These are phyloP conservation scores for Scomber scombrus DNA, from an alignment of 2,113 vertebrate species.

Conservation along the genomic window DNA sequence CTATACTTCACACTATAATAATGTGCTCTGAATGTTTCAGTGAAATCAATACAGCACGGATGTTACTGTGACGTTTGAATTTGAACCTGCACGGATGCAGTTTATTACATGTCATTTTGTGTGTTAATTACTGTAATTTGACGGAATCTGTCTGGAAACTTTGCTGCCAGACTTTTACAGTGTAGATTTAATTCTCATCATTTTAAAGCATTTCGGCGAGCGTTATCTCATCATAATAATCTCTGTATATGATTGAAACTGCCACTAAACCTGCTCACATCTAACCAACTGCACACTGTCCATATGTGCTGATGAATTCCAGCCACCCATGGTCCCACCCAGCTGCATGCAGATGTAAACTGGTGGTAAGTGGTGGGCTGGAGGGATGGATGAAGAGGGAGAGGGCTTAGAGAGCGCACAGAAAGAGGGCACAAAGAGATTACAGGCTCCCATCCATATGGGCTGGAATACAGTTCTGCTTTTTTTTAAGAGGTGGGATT, in stretches of 20 bases:
- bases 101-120: too few species aligned
- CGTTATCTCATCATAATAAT: background rate
- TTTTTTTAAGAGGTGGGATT: conserved; percentile 74
- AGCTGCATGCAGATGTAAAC: conserved; percentile 73
- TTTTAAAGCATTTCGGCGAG: conserved; percentile 12
- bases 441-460: conserved; percentile 80
- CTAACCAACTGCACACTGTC: conserved; percentile 5
- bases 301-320: conserved; percentile 43
- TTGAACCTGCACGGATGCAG: too few species aligned
- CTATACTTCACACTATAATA: too few species aligned
- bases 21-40: too few species aligned
- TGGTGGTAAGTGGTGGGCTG: conserved; percentile 45
- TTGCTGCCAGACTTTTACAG: too few species aligned
- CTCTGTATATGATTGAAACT: conserved; percentile 23
- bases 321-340: conserved; percentile 31
- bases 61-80: too few species aligned
- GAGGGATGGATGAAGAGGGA: conserved; percentile 24
- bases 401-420: conserved; percentile 66
- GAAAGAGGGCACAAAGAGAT: conserved; percentile 84
- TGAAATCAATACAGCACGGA: too few species aligned
- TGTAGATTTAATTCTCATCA: background rate
- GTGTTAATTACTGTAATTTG: too few species aligned
- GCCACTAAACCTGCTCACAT: conserved; percentile 3
- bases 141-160: too few species aligned
- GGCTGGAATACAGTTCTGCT: conserved; percentile 64